phyloP scores from a whole-genome alignment of 2,113 vertebrate genomes.

The Regulus satrapa region DNA sequence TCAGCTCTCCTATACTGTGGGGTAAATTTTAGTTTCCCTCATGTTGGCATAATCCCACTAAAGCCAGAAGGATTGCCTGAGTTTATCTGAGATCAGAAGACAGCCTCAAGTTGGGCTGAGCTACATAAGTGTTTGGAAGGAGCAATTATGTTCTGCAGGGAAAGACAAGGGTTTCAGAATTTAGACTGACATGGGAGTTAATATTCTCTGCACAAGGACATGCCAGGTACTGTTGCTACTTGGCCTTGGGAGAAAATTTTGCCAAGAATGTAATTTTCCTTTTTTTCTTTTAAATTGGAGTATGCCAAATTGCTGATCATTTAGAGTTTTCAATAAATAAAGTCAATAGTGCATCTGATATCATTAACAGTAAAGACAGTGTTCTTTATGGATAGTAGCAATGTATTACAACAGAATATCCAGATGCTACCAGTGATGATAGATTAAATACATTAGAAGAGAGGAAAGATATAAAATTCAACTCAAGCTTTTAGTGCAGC shows the following conservation, averaged over 20 bases:
- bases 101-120: constrained; percentile 18
- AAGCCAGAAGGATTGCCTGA: constrained; percentile 45
- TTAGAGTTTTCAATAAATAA: constrained; percentile 6
- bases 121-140: not conserved
- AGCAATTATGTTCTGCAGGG: not conserved
- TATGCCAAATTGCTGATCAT: not conserved
- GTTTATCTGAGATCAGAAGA: constrained; percentile 55
- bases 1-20: not conserved
- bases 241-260: not conserved
- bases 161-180: not conserved
- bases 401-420: not conserved
- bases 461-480: constrained; percentile 9
- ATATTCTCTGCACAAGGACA: not conserved
- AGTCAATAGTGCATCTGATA: not conserved
- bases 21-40: constrained; percentile 31
- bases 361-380: not conserved
- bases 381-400: not conserved
- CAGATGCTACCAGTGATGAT: not conserved
- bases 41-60: constrained; percentile 30
- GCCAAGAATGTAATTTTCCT: not conserved
- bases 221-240: not conserved
- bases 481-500: not conserved
- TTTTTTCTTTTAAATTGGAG: not conserved
- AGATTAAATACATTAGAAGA: constrained; percentile 20
- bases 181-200: not conserved